phyloP scores from a whole-genome alignment of 1,140 invertebrate genomes.

The Grapholita molesta region DNA sequence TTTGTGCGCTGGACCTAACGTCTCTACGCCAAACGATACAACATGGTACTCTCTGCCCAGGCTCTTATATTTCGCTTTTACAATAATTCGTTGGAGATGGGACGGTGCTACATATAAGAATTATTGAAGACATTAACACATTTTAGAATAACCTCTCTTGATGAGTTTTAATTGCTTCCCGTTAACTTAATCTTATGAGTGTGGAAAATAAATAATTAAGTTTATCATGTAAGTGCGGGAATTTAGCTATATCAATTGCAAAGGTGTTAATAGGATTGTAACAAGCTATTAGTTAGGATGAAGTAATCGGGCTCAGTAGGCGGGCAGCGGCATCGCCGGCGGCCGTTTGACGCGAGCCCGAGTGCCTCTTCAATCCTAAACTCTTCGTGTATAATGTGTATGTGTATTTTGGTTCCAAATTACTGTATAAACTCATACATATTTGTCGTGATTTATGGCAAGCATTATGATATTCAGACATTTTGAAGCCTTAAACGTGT shows the following conservation, averaged over 20 bases:
- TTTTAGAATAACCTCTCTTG: neutral
- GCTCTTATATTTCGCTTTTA: no score
- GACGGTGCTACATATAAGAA: no score
- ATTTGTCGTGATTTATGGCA: no score
- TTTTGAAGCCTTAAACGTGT: neutral
- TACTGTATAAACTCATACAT: neutral
- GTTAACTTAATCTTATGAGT: neutral
- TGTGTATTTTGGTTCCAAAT: neutral
- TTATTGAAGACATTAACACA: no score
- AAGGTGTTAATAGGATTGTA: constrained; percentile 9
- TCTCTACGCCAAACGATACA: no score
- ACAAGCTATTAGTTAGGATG: constrained; percentile 26
- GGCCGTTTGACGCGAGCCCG: constrained; percentile 19
- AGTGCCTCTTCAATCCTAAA: neutral
- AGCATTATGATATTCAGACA: no score
- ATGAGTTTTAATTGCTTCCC: neutral
- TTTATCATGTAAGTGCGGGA: neutral
- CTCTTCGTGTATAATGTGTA: neutral
- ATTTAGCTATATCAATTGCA: neutral
- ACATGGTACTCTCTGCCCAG: no score
- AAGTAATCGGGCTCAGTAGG: constrained; percentile 26
- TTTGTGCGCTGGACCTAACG: no score
- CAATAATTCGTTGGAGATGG: no score
- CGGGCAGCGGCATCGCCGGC: constrained; percentile 27
- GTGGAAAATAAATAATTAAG: neutral